Evolutionary conservation across 2,888 invertebrate species (phyloP).

Genomic region (Mythimna loreyi): DNA sequence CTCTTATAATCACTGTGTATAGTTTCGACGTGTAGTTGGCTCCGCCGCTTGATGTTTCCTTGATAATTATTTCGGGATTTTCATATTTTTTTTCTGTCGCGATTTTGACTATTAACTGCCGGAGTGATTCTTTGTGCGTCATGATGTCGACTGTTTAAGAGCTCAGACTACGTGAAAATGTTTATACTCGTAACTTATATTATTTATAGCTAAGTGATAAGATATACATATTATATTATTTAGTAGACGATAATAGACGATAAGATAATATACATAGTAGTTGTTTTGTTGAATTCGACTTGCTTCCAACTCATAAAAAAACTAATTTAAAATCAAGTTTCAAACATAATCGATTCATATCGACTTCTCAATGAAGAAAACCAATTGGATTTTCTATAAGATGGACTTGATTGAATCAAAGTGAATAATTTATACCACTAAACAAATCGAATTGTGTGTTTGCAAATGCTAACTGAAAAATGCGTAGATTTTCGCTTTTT

Average conservation of each 20-base stretch:
- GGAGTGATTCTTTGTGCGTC: conserved; percentile 26
- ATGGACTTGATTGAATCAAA: too few species aligned
- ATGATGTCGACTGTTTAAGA: conserved; percentile 3
- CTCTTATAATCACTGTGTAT: conserved; percentile 64
- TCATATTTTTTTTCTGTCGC: conserved; percentile 66
- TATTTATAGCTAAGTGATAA: neutral
- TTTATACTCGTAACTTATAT: neutral
- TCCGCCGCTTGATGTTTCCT: conserved; percentile 70
- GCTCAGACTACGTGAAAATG: neutral
- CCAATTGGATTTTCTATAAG: too few species aligned
- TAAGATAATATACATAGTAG: neutral
- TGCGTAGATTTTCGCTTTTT: too few species aligned
- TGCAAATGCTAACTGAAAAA: too few species aligned
- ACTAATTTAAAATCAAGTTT: too few species aligned
- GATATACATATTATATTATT: neutral
- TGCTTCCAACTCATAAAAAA: too few species aligned
- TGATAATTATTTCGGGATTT: conserved; percentile 62
- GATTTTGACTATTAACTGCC: conserved; percentile 56
- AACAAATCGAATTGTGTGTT: too few species aligned
- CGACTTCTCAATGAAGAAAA: too few species aligned
- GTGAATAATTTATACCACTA: too few species aligned
- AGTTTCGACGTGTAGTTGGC: conserved; percentile 76
- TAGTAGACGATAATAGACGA: neutral
- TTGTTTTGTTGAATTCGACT: neutral
- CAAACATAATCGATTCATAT: too few species aligned